phyloP scores from a whole-genome alignment of 1,140 invertebrate genomes.

The Scaptomyza pallida region DNA sequence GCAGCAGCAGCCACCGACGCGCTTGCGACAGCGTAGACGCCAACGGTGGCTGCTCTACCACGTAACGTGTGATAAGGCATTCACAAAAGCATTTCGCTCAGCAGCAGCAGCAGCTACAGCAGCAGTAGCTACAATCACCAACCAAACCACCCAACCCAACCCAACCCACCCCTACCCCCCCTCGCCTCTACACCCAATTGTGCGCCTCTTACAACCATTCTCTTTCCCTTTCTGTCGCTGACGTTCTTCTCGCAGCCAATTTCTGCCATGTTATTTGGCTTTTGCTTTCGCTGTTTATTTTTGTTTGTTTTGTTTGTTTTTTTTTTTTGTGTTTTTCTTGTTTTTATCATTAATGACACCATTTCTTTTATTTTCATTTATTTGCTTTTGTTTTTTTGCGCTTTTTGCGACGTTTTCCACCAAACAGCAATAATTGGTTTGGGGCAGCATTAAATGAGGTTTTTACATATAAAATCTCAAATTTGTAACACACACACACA shows the following conservation, averaged over 20 bases:
- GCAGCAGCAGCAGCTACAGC: background rate
- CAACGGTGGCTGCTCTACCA: constrained; percentile 5
- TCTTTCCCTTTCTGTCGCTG: background rate
- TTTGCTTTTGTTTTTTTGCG: constrained; percentile 1
- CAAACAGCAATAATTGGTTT: background rate
- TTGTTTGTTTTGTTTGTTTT: constrained; percentile 17
- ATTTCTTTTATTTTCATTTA: constrained; percentile 31
- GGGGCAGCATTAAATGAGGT: background rate
- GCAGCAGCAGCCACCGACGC: constrained; percentile 40
- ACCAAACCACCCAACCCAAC: too few relatives aligned
- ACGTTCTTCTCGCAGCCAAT: constrained; percentile 18
- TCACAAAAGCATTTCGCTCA: constrained; percentile 48
- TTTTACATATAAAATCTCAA: background rate
- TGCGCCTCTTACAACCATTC: too few relatives aligned
- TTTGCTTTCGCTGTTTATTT: constrained; percentile 22
- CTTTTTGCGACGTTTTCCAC: background rate
- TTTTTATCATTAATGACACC: constrained; percentile 47
- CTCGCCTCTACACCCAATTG: background rate
- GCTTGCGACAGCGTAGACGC: background rate
- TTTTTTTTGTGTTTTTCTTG: constrained; percentile 40
- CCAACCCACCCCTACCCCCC: too few relatives aligned
- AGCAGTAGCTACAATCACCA: background rate
- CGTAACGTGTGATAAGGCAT: constrained; percentile 77
- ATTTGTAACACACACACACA: background rate
- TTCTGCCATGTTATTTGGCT: constrained; percentile 47